Conservation (phyloP, 92 coral and sea anemone species). For the Porites cylindrica region DNA sequence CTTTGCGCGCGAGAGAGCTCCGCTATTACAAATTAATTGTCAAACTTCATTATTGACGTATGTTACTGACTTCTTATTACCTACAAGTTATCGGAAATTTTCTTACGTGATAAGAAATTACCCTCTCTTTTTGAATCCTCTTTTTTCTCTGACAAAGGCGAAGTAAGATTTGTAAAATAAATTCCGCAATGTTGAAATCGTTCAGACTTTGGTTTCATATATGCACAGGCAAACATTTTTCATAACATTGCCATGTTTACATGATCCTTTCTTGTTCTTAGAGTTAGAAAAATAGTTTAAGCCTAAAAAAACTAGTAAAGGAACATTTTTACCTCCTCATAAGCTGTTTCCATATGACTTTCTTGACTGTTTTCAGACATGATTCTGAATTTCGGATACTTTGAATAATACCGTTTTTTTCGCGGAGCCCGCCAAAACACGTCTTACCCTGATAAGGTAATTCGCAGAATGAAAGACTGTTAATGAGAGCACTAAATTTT, state of each 20-base stretch:
- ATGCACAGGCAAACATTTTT: neutral
- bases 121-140: neutral
- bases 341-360: neutral
- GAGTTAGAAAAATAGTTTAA: too few species aligned
- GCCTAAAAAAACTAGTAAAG: neutral
- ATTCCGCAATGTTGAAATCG: too few species aligned
- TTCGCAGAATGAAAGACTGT: conserved; percentile 3
- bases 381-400: neutral
- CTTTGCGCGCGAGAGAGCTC: too few species aligned
- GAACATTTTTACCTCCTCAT: conserved; percentile 8
- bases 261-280: neutral
- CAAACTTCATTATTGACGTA: too few species aligned
- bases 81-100: neutral
- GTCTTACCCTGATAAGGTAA: conserved; percentile 16
- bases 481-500: conserved; percentile 4
- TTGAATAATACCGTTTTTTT: neutral
- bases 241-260: neutral
- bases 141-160: neutral
- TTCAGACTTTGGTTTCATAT: neutral
- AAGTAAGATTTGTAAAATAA: neutral
- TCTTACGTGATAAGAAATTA: neutral
- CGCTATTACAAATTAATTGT: too few species aligned
- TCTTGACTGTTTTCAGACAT: neutral
- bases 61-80: neutral
- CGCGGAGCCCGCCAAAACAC: conserved; percentile 31